Percentiles rank a stretch among this genome's conserved stretches.
These are phyloP conservation scores for Orthosia cruda DNA, from an alignment of 2,888 invertebrate species.

Conservation along the genomic window DNA sequence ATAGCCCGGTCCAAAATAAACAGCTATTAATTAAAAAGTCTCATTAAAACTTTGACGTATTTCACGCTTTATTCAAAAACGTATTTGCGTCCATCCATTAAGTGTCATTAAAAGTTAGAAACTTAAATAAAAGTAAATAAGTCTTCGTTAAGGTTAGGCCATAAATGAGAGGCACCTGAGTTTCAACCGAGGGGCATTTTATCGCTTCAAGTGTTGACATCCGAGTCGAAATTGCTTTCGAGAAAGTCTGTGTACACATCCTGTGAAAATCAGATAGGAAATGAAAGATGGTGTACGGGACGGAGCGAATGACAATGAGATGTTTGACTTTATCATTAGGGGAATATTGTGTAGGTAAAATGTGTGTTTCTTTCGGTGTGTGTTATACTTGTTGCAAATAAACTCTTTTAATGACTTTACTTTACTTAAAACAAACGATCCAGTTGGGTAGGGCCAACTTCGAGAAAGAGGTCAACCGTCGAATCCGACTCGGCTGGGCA, in stretches of 20 bases:
- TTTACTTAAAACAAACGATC: too few relatives aligned
- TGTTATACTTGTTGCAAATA: too few relatives aligned
- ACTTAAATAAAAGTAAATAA: slow-evolving; percentile 39
- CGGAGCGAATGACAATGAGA: slow-evolving; percentile 28
- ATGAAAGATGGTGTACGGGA: slow-evolving; percentile 51
- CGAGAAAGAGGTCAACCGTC: too few relatives aligned
- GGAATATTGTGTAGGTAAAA: slow-evolving; percentile 8
- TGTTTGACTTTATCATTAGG: slow-evolving; percentile 37
- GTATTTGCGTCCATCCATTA: slow-evolving; percentile 23
- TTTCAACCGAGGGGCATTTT: slow-evolving; percentile 51
- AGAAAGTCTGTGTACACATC: slow-evolving; percentile 65
- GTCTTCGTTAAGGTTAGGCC: neutral
- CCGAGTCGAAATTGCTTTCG: slow-evolving; percentile 59
- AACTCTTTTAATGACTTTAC: too few relatives aligned
- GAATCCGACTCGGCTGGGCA: too few relatives aligned
- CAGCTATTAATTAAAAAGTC: neutral
- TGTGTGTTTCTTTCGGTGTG: neutral
- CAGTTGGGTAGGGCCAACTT: too few relatives aligned
- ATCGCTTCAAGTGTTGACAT: slow-evolving; percentile 59
- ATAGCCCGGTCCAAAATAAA: neutral
- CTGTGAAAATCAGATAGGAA: slow-evolving; percentile 62
- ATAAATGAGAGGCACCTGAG: slow-evolving; percentile 1
- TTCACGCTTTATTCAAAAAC: slow-evolving; percentile 19
- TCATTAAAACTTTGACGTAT: slow-evolving; percentile 19
- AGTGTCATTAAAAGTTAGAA: slow-evolving; percentile 39